phyloP scores from a whole-genome alignment of 2,888 invertebrate species.

The Lycocerus yunnanus region DNA sequence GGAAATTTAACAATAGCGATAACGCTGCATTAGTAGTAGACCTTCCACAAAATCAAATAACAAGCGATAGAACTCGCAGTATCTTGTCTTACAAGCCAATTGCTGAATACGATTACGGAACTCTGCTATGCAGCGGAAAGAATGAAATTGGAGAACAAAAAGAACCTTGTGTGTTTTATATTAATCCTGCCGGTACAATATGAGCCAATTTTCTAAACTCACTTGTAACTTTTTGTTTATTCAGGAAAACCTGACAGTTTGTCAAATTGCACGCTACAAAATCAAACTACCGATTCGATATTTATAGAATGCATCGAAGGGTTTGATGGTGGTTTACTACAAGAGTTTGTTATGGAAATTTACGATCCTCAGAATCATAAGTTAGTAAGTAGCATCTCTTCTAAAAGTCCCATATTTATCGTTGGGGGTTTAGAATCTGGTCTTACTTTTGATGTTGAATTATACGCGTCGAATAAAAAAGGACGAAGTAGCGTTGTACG shows the following conservation, averaged over 20 bases:
- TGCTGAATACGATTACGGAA: slow-evolving; percentile 75
- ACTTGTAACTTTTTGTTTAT: slow-evolving; percentile 19
- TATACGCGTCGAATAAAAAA: slow-evolving; percentile 74
- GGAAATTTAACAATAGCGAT: slow-evolving; percentile 78
- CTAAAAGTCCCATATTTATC: slow-evolving; percentile 65
- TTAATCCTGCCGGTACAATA: slow-evolving; percentile 71
- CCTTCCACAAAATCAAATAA: slow-evolving; percentile 62
- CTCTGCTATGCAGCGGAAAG: slow-evolving; percentile 73
- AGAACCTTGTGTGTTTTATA: slow-evolving; percentile 74
- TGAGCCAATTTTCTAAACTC: slow-evolving; percentile 2
- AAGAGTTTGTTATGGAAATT: slow-evolving; percentile 75
- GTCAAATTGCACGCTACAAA: slow-evolving; percentile 73
- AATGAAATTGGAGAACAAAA: slow-evolving; percentile 75
- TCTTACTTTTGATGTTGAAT: slow-evolving; percentile 67
- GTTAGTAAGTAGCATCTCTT: slow-evolving; percentile 63
- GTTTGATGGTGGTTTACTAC: slow-evolving; percentile 76
- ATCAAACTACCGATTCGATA: slow-evolving; percentile 73
- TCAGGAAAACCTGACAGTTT: slow-evolving; percentile 75
- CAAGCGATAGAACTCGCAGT: slow-evolving; percentile 66
- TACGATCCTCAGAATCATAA: slow-evolving; percentile 60
- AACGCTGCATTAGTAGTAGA: slow-evolving; percentile 67
- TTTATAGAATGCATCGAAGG: slow-evolving; percentile 76
- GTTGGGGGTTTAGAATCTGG: slow-evolving; percentile 71
- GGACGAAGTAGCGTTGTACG: slow-evolving; percentile 70
- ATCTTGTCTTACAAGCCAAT: slow-evolving; percentile 72